These are phyloP conservation scores for Enteromius mattozi DNA, from an alignment of 2,797 vertebrate species.

Conservation along the genomic window DNA sequence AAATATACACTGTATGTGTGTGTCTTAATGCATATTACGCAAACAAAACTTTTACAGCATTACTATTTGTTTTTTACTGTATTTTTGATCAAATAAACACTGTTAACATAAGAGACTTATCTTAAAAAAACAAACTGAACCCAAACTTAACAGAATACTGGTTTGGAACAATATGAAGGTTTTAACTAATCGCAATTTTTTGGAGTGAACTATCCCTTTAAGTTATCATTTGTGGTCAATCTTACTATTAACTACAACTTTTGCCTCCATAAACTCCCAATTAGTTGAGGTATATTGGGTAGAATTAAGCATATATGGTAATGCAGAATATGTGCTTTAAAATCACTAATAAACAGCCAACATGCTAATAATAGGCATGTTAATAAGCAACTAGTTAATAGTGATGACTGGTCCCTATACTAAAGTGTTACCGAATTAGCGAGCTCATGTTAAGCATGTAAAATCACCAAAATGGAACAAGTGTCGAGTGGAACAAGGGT, in stretches of 20 bases:
- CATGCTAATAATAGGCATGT: no score
- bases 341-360: no score
- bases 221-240: no score
- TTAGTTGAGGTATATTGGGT: no score
- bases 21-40: no score
- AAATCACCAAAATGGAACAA: constrained; percentile 16
- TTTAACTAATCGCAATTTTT: background rate
- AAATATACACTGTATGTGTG: no score
- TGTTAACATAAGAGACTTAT: background rate
- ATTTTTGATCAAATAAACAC: background rate
- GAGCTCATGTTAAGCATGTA: background rate
- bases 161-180: background rate
- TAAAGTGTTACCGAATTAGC: background rate
- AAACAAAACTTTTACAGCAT: no score
- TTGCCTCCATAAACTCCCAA: no score
- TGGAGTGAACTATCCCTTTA: background rate
- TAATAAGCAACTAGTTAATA: no score
- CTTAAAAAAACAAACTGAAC: background rate
- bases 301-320: no score
- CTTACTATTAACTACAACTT: no score
- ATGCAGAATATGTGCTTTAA: no score
- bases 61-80: background rate
- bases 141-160: background rate
- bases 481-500: constrained; percentile 22
- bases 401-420: background rate